Evolutionary conservation across 2,888 invertebrate species (phyloP), one percentile per base, ranked within the genome.

Genomic region (Nomada goodeniana): DNA sequence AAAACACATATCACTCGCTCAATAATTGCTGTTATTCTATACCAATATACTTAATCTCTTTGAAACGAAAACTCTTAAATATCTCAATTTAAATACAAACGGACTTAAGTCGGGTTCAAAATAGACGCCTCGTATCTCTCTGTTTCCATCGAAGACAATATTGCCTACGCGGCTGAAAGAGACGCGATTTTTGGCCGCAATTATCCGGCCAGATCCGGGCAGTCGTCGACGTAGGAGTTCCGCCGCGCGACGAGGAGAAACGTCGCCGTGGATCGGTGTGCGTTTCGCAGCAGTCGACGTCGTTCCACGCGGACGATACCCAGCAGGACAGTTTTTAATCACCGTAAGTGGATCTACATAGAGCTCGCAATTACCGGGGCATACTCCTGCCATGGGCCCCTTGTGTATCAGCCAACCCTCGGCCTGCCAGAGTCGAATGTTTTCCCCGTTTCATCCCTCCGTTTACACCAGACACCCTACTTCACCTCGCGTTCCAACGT

Each of bases 261-360:
- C 55, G 0, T 26, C 53, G 64, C 69, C 44, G 65, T 52, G 57
- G 42, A 52, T 10, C 36, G 36, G 68, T 59, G 55, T 29, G 69
- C 75, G 75, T 75, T 72, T 50, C 68, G 65, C 60, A 57, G 63
- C 47, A 18, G 36, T 20, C 67, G 55, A n/a, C 88, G 78, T 74
- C 87, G 88, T 84, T 83, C 87, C 75, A 75, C 78, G 82, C 69
- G 86, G 88, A 90, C 90, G 91, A 91, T 91, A 91, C 93, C 92
- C 91, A 90, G 92, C 93, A 93, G 93, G 93, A 92, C 92, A 93
- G 92, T 94, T 94, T 94, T 94, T 94, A 94, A 94, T 94, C 94
- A 94, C 93, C 91, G 92, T 94, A 94, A 94, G 94, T 94, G 94
- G 94, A 93, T 94, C 93, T 94, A 92, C 93, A 93, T 93, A 92